Evolutionary conservation across 2,797 vertebrate genomes (phyloP).

Genomic region (Gila robusta): DNA sequence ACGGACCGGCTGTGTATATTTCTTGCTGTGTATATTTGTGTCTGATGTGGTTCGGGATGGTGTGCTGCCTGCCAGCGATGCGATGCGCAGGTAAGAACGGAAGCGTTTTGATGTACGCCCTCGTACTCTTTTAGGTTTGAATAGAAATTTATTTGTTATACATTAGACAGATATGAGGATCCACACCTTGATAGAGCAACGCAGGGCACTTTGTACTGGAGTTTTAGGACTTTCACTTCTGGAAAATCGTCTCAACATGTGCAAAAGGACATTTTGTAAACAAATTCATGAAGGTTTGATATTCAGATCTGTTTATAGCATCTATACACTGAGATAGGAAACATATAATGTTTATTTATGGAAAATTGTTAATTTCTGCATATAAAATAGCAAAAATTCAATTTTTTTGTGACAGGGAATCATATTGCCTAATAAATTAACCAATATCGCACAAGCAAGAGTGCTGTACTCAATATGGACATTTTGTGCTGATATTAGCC

Average conservation of each 20-base stretch:
- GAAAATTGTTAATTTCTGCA: neutral
- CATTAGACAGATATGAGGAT: neutral
- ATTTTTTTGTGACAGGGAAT: neutral
- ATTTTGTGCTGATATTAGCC: neutral
- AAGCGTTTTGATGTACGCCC: neutral
- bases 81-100: slow-evolving; percentile 40
- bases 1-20: slow-evolving; percentile 13
- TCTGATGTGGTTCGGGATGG: slow-evolving; percentile 29
- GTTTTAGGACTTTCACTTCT: neutral
- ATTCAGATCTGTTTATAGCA: neutral
- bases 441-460: neutral
- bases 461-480: neutral
- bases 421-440: neutral
- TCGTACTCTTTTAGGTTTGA: neutral
- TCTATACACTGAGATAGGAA: neutral
- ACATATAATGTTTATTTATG: neutral
- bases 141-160: neutral
- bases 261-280: neutral
- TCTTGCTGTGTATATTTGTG: neutral
- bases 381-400: neutral
- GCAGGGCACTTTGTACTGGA: slow-evolving; percentile 18
- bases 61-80: slow-evolving; percentile 2
- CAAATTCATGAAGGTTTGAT: neutral
- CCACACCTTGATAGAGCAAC: neutral
- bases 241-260: neutral